Percentiles rank a stretch among this genome's conserved stretches.
These are phyloP conservation scores for Lutraria rhynchaena DNA, from an alignment of 1,140 invertebrate genomes.

Conservation along the genomic window DNA sequence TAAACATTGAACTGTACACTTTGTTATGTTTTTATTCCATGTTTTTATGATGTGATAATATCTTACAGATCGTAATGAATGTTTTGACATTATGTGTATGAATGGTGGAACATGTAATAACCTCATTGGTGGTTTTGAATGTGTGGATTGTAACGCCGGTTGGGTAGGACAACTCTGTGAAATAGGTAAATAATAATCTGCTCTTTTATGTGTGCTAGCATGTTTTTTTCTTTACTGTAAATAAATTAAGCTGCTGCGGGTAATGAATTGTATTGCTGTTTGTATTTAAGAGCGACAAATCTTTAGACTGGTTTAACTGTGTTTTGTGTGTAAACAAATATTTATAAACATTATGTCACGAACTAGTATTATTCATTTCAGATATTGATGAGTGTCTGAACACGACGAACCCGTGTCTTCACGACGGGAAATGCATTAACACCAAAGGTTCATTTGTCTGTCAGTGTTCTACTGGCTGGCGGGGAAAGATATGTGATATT, in stretches of 20 bases:
- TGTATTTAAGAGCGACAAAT: no score
- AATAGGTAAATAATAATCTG: slow-evolving; percentile 42
- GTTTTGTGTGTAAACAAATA: no score
- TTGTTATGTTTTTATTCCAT: no score
- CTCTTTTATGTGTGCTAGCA: no score
- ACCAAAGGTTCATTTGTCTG: slow-evolving; percentile 65
- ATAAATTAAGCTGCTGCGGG: no score
- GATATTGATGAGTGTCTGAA: slow-evolving; percentile 65
- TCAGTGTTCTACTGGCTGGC: slow-evolving; percentile 62
- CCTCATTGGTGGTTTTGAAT: slow-evolving; percentile 52
- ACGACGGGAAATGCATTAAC: slow-evolving; percentile 64
- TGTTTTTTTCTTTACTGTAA: no score
- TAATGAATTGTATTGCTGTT: no score
- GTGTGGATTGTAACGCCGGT: slow-evolving; percentile 49
- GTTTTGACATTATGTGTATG: slow-evolving; percentile 35
- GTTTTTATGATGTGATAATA: no score
- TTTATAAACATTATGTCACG: no score
- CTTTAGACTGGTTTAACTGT: no score
- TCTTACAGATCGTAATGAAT: slow-evolving; percentile 47
- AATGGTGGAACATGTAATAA: slow-evolving; percentile 56
- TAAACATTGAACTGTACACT: no score
- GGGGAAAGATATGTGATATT: slow-evolving; percentile 63
- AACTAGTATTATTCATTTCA: no score
- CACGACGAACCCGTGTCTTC: slow-evolving; percentile 57
- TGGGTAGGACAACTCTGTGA: slow-evolving; percentile 54